phyloP scores from a whole-genome alignment of 2,113 vertebrate genomes.

The Sinocyclocheilus anophthalmus region DNA sequence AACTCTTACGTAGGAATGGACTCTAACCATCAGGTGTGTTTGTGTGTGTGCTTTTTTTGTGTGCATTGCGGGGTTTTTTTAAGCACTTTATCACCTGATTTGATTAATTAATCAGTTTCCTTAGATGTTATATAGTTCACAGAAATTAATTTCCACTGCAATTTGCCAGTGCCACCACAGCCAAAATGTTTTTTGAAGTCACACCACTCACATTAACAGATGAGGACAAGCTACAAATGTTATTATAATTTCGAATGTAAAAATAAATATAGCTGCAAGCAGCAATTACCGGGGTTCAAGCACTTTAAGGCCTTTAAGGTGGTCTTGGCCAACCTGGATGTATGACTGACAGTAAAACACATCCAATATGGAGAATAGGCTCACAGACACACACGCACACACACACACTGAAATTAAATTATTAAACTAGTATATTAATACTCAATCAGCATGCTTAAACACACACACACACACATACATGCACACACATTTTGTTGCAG shows the following conservation, averaged over 20 bases:
- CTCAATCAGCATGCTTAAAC: no score
- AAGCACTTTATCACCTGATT: neutral
- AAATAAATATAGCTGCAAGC: neutral
- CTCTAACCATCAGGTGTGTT: constrained; percentile 85
- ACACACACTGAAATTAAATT: no score
- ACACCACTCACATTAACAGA: neutral
- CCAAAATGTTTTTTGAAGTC: neutral
- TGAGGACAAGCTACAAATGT: neutral
- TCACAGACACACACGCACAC: no score
- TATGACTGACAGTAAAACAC: no score
- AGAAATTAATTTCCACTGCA: neutral
- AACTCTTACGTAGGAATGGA: constrained; percentile 96
- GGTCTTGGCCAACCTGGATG: no score
- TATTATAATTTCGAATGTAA: neutral
- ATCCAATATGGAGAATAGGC: no score
- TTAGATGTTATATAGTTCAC: no score
- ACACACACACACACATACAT: no score
- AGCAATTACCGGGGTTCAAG: neutral
- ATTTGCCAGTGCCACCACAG: neutral
- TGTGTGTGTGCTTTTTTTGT: constrained; percentile 49
- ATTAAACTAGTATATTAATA: no score
- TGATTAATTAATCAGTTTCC: neutral
- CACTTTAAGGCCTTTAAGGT: neutral
- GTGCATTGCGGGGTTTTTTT: neutral
- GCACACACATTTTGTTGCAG: no score